phyloP scores from a whole-genome alignment of 1,140 invertebrate genomes.

The Drosophila mojavensis region DNA sequence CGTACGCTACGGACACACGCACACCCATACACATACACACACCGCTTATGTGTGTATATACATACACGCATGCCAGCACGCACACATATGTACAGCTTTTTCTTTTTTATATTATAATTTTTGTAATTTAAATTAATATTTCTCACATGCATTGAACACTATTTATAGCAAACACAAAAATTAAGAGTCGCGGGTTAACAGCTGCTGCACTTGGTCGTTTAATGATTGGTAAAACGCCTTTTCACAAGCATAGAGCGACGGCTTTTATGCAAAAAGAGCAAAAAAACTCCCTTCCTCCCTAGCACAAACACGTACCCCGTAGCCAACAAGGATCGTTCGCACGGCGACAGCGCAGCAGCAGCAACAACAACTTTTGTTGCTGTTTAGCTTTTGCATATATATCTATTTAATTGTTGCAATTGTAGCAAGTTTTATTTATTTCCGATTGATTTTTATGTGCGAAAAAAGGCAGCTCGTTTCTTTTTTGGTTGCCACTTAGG shows the following conservation, averaged over 20 bases:
- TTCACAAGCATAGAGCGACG: constrained; percentile 58
- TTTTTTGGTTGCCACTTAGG: constrained; percentile 49
- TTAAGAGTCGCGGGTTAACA: constrained; percentile 43
- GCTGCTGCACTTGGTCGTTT: constrained; percentile 43
- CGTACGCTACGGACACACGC: constrained; percentile 20
- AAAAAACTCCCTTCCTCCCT: constrained; percentile 58
- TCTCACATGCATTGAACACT: constrained; percentile 41
- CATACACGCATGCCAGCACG: constrained; percentile 60
- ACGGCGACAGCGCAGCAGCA: constrained; percentile 72
- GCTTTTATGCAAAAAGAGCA: constrained; percentile 67
- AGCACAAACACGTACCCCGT: constrained; percentile 63
- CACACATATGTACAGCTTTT: constrained; percentile 56
- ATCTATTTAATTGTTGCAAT: constrained; percentile 36
- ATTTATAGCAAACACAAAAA: constrained; percentile 49
- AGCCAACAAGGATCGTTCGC: constrained; percentile 66
- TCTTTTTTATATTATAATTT: constrained; percentile 68
- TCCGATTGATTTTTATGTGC: constrained; percentile 55
- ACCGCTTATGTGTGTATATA: constrained; percentile 32
- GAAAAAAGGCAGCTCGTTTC: constrained; percentile 51
- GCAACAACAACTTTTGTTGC: constrained; percentile 73
- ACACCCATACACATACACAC: constrained; percentile 36
- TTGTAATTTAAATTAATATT: constrained; percentile 50
- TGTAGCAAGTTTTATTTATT: constrained; percentile 49
- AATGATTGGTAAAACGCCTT: constrained; percentile 53
- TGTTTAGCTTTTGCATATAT: constrained; percentile 69